These are phyloP conservation scores for Saturnia japonica DNA, from an alignment of 2,888 invertebrate species.

Conservation along the genomic window DNA sequence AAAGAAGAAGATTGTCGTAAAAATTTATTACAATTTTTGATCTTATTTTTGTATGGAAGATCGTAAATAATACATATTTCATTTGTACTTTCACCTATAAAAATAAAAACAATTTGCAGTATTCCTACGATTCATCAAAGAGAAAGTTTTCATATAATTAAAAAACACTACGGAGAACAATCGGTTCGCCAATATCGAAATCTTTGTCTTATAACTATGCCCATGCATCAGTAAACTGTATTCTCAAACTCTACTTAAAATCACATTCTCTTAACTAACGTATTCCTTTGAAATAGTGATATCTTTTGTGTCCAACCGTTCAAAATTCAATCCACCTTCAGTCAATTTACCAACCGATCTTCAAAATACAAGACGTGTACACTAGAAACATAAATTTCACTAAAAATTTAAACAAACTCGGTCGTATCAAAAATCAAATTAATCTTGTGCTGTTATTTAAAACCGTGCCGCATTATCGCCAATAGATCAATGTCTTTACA, in stretches of 20 bases:
- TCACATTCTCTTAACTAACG: not conserved
- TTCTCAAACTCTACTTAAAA: too few relatives aligned
- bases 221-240: not conserved
- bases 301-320: not conserved
- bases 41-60: not conserved
- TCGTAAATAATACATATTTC: too few relatives aligned
- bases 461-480: not conserved
- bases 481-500: slow-evolving; percentile 5
- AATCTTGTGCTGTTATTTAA: not conserved
- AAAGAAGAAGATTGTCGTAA: too few relatives aligned
- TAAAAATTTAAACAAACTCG: not conserved
- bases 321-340: not conserved
- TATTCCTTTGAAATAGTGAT: too few relatives aligned
- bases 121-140: not conserved
- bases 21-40: not conserved
- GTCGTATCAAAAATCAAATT: not conserved
- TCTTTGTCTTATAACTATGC: not conserved
- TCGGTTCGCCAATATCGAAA: too few relatives aligned
- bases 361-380: not conserved
- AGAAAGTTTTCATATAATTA: not conserved
- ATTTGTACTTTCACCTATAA: too few relatives aligned
- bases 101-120: too few relatives aligned
- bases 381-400: not conserved
- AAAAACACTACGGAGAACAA: too few relatives aligned
- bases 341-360: not conserved